Base-by-base conservation (phyloP, 2,797 vertebrate species). In the Crenuchus spilurus region DNA sequence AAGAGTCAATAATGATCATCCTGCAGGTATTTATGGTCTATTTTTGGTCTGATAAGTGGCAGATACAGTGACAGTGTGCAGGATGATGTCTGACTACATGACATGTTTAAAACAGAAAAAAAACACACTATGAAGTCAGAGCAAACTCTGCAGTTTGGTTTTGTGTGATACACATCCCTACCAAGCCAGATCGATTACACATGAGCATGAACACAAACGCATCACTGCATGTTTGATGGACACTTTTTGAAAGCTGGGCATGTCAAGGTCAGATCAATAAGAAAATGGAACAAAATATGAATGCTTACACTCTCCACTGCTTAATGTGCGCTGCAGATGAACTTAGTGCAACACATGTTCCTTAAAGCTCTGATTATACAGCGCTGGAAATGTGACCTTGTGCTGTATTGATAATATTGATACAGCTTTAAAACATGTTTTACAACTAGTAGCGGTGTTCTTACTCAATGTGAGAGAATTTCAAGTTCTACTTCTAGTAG, bases 251-350 rank as follows among this genome's bases (percentile, higher is more conserved):
- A n/a, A 11, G 61, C 81, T 83, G 79, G 84, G 83, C 76, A 82
- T 70, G 77, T 88, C 84, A 90, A 90, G 89, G 89, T 90, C 87
- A 89, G 79, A 90, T 89, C 87, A 88, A 91, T 91, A 90, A 84
- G 84, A 67, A 68, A 68, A 78, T 74, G 78, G 84, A 77, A 78
- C 74, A 86, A 80, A 88, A 83, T 85, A 85, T 82, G 78, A 65
- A 78, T 52, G 57, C 46, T 54, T 46, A 58, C 54, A 44, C 20
- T 51, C 14, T 6, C 20, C 18, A n/a, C 10, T 30, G 16, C 49
- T 61, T 72, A 60, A 14, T 46, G 37, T 30, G 20, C 54, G 10
- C 16, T 9, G 52, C 28, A 9, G 54, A 58, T n/a, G 54, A 58
- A 54, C 26, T 58, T 2, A 1, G n/a, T 35, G 31, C n/a, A 55